Evolutionary conservation across 1,140 invertebrate species (phyloP), one percentile per base, ranked within the genome.

Genomic region (Drosophila hydei): DNA sequence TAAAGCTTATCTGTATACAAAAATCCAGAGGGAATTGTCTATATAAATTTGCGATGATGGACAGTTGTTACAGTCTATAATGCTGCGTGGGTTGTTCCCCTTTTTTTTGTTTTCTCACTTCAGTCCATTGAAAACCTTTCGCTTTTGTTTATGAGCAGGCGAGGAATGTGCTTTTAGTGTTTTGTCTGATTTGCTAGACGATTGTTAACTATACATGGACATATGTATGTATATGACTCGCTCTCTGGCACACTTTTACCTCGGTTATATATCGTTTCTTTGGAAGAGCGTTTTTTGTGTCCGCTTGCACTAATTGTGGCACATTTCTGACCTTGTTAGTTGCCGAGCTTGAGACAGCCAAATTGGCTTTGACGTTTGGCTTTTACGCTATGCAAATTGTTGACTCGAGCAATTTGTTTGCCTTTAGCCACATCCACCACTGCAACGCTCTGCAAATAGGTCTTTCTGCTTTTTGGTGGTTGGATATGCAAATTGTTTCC

Each of bases 221-320:
- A 42, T 16, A 14, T 16, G 16, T 42, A 42, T 16, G 0, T 33
- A 33, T 33, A 33, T 33, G 30, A 64, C 52, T 71, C 51, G 54
- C 40, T 72, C 38, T 54, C 52, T 59, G 69, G 59, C 62, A 72
- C 54, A 42, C 38, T 65, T 67, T 72, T 67, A 59, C 69, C 69
- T 45, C 14, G 40, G 3, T n/a, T 27, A 25, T 48, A 47, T 11
- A 38, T 11, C 21, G 9, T 9, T 18, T 36, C 42, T 30, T 42
- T 50, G 14, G 33, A 38, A n/a, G n/a, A n/a, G n/a, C n/a, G 4
- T 47, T 58, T 54, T 54, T 59, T 47, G n/a, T 25, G 50, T 54
- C 30, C 9, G 12, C 27, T 72, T 42, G 16, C 62, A 55, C 62
- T 72, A 71, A 71, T 71, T 71, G 68, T 65, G 54, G 52, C 54